Base-by-base conservation (phyloP, 1,140 invertebrate genomes). In the Apis florea region DNA sequence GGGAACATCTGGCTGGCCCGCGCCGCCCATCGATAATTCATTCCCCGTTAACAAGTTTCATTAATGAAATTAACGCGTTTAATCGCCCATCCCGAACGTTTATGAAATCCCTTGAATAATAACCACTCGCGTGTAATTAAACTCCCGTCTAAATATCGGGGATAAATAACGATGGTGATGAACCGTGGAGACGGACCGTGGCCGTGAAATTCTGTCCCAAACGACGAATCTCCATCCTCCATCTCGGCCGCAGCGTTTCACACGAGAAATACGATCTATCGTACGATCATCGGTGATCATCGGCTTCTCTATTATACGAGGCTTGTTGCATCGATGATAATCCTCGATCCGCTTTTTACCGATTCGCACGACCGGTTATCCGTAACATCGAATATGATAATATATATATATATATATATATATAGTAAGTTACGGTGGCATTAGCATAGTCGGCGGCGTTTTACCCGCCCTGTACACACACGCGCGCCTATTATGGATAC, bases 371-470 rank as follows among this genome's bases (percentile, higher is more conserved):
- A 71, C 31, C 63, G 6, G 31, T 17, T 13, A 17, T 15, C 21
- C n/a, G 63, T 58, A 6, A 61, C 88, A 83, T 86, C 73, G 83
- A 83, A 82, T 90, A 91, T 90, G 89, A 92, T 91, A 91, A 91
- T 90, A 40, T 3, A 31, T 3, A 31, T 3, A 31, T 4, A 40
- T 40, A 40, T 40, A 6, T 40, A 40, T 40, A 40, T 40, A 40
- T 40, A 79, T 82, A 75, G 74, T 89, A 91, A 92, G 89, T 92
- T 91, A 89, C 70, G 73, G 74, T 69, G 79, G 79, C 87, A 90
- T 92, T 89, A 90, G 86, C 89, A 89, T 89, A 88, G 78, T 73
- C 61, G 12, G 24, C 12, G 10, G 19, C 53, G 40, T 74, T 74
- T 67, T 17, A 11, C 69, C n/a, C 31, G 11, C 26, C 26, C 17